Conservation (phyloP, 2,113 vertebrate genomes). For the Mormyrus iriodes region DNA sequence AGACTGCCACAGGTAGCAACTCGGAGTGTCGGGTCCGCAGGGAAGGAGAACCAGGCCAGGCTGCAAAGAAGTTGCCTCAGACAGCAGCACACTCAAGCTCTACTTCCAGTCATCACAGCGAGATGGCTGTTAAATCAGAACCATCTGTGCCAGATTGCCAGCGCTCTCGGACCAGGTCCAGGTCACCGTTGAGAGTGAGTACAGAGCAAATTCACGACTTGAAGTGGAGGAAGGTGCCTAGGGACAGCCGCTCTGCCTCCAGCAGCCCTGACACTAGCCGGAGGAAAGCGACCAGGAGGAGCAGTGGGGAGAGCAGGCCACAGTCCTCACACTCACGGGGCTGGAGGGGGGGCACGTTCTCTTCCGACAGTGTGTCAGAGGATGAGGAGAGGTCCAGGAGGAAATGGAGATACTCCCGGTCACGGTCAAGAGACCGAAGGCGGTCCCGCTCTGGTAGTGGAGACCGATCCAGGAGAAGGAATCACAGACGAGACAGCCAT, state of each 20-base stretch:
- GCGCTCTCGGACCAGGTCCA: conserved; percentile 54
- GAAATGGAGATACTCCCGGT: conserved; percentile 51
- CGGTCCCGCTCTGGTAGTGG: conserved; percentile 63
- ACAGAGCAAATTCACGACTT: conserved; percentile 27
- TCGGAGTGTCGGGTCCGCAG: not conserved
- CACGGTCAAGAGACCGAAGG: conserved; percentile 46
- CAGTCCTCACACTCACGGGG: conserved; percentile 57
- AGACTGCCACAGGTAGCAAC: not conserved
- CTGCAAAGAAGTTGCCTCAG: conserved; percentile 29
- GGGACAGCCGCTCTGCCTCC: conserved; percentile 50
- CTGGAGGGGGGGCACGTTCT: conserved; percentile 56
- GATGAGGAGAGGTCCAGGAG: conserved; percentile 51
- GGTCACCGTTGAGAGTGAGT: conserved; percentile 38
- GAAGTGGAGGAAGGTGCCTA: conserved; percentile 52
- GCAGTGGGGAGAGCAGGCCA: conserved; percentile 48
- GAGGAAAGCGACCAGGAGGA: conserved; percentile 55
- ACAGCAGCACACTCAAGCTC: conserved; percentile 47
- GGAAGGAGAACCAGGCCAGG: conserved; percentile 38
- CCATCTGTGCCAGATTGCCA: conserved; percentile 45
- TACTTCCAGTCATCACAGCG: conserved; percentile 48
- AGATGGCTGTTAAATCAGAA: conserved; percentile 55
- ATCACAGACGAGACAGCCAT: conserved; percentile 48
- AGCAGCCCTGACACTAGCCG: conserved; percentile 61
- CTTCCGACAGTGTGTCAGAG: conserved; percentile 59
- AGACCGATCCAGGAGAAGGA: conserved; percentile 60